These are phyloP conservation scores for Oryzias dopingdopingensis DNA, from an alignment of 2,797 vertebrate genomes.

Conservation along the genomic window DNA sequence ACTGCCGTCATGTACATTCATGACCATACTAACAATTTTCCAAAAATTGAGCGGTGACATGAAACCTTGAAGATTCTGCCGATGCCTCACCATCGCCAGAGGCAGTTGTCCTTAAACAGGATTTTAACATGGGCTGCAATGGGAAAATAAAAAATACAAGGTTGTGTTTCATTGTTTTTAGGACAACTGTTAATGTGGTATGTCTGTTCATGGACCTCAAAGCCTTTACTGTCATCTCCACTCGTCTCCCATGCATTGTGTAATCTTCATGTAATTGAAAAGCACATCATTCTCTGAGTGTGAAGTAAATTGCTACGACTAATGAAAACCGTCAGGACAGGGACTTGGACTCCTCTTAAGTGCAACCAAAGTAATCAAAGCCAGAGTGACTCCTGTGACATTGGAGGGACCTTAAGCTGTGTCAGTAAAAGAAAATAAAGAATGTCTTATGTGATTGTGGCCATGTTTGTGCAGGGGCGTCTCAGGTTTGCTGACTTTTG, in stretches of 20 bases:
- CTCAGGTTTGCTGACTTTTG: constrained; percentile 56
- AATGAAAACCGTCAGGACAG: constrained; percentile 62
- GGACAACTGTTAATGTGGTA: constrained; percentile 21
- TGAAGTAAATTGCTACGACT: constrained; percentile 61
- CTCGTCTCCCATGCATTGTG: constrained; percentile 38
- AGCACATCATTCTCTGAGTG: constrained; percentile 50
- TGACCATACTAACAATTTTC: no score
- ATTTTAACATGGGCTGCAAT: neutral
- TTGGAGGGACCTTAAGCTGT: constrained; percentile 32
- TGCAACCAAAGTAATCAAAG: constrained; percentile 49
- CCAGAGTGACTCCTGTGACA: constrained; percentile 50
- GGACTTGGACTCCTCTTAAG: constrained; percentile 25
- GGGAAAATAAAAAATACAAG: neutral
- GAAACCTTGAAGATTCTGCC: no score
- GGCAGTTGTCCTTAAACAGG: neutral
- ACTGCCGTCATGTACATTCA: no score
- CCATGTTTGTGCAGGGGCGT: constrained; percentile 38
- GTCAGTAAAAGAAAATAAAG: constrained; percentile 55
- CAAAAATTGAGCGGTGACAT: no score
- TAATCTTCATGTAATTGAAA: constrained; percentile 63
- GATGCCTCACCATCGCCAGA: no score
- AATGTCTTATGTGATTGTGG: constrained; percentile 74
- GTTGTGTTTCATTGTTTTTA: constrained; percentile 23
- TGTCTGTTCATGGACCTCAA: constrained; percentile 36
- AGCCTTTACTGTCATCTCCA: constrained; percentile 37